phyloP scores from a whole-genome alignment of 2,888 invertebrate species.

The Monochamus alternatus region DNA sequence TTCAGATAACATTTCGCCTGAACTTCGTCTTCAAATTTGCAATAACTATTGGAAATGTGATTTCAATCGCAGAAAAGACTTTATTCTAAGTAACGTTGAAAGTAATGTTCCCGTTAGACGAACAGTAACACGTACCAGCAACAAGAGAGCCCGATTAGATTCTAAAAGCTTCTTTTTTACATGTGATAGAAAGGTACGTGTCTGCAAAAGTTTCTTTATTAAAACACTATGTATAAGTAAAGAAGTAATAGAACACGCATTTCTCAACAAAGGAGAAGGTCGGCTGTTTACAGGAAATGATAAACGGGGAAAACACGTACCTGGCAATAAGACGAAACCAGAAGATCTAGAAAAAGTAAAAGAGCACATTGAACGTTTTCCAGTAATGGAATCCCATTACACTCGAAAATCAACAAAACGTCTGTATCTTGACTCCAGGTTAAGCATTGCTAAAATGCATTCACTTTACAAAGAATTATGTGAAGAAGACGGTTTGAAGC shows the following conservation, averaged over 20 bases:
- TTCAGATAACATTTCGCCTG: constrained; percentile 10
- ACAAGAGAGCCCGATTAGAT: constrained; percentile 14
- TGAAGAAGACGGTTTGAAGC: constrained; percentile 39
- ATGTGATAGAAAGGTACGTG: background rate
- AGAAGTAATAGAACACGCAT: constrained; percentile 49
- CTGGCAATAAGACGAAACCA: constrained; percentile 49
- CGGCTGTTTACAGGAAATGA: constrained; percentile 47
- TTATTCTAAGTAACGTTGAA: constrained; percentile 42
- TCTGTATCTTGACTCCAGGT: constrained; percentile 48
- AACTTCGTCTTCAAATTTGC: constrained; percentile 23
- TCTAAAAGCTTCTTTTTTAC: constrained; percentile 5
- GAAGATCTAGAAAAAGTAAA: constrained; percentile 46
- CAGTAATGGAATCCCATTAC: constrained; percentile 51
- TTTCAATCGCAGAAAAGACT: constrained; percentile 46
- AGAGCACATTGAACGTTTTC: constrained; percentile 52
- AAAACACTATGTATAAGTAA: constrained; percentile 40
- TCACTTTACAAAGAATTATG: constrained; percentile 46
- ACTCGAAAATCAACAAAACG: constrained; percentile 45
- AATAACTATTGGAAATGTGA: constrained; percentile 39
- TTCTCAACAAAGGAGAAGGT: constrained; percentile 43
- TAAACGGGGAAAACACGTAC: constrained; percentile 45
- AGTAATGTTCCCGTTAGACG: constrained; percentile 42
- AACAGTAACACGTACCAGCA: constrained; percentile 29
- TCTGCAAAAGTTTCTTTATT: constrained; percentile 34
- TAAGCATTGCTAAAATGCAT: constrained; percentile 51